Evolutionary conservation across 1,140 invertebrate genomes (phyloP).

Genomic region (Caenorhabditis inopinata): DNA sequence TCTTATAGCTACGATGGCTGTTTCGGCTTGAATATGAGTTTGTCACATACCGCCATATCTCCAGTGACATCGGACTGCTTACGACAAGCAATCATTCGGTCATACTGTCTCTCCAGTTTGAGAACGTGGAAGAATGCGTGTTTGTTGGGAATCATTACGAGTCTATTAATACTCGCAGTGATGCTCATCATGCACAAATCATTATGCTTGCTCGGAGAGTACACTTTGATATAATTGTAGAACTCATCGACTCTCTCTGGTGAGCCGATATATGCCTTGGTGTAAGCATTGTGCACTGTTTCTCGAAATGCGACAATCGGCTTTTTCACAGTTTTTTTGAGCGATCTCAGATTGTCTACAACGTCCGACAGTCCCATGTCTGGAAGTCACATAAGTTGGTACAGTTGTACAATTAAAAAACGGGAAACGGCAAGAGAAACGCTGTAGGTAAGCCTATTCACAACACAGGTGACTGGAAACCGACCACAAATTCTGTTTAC

Average conservation of each 20-base stretch:
- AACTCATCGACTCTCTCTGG: slow-evolving; percentile 7
- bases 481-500: no score
- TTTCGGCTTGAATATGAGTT: background rate
- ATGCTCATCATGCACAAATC: slow-evolving; percentile 24
- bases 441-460: no score
- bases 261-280: background rate
- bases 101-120: slow-evolving; percentile 15
- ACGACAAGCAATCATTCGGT: background rate
- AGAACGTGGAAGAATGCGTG: slow-evolving; percentile 17
- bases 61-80: slow-evolving; percentile 12
- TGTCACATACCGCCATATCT: slow-evolving; percentile 4
- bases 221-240: slow-evolving; percentile 20
- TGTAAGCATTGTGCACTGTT: slow-evolving; percentile 6
- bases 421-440: no score
- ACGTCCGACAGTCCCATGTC: slow-evolving; percentile 9
- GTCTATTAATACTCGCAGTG: background rate
- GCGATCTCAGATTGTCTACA: background rate
- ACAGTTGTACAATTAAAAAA: no score
- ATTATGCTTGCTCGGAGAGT: slow-evolving; percentile 12
- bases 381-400: no score
- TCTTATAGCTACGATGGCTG: no score
- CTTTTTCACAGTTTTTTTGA: background rate
- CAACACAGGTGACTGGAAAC: no score
- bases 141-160: slow-evolving; percentile 2
- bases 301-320: background rate